Percentiles rank a stretch among this genome's conserved stretches.
phyloP scores from a whole-genome alignment of 2,797 vertebrate species.

The Aulostomus chinensis region DNA sequence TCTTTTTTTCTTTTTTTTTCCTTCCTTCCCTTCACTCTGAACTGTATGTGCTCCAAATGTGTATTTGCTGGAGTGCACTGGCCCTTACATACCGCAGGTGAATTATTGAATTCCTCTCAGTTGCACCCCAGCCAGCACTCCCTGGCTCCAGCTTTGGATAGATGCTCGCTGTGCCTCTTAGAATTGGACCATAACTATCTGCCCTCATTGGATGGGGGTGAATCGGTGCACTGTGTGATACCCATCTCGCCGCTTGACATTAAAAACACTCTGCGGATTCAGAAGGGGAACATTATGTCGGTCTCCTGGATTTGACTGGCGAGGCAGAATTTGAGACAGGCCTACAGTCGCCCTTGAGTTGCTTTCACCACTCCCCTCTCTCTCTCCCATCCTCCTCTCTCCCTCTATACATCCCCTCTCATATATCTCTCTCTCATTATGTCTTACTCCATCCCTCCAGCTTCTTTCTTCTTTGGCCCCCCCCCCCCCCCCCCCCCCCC shows the following conservation, averaged over 20 bases:
- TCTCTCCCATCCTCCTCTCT: constrained; percentile 4
- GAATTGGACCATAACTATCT: constrained; percentile 60
- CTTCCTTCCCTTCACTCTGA: constrained; percentile 6
- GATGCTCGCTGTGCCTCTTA: constrained; percentile 41
- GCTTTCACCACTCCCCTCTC: constrained; percentile 19
- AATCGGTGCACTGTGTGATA: constrained; percentile 59
- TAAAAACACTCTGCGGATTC: constrained; percentile 54
- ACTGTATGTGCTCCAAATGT: constrained; percentile 51
- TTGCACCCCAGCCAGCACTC: constrained; percentile 37
- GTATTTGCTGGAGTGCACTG: constrained; percentile 39
- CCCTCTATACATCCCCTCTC: constrained; percentile 18
- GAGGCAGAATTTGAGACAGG: constrained; percentile 71
- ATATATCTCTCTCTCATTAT: constrained; percentile 6
- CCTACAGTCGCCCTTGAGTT: constrained; percentile 58
- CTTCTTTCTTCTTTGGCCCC: too few species aligned
- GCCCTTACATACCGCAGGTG: constrained; percentile 55
- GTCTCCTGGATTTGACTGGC: constrained; percentile 59
- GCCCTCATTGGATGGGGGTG: constrained; percentile 53
- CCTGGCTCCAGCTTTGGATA: constrained; percentile 28
- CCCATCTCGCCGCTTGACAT: constrained; percentile 64
- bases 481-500: constrained; percentile 1
- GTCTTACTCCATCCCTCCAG: constrained; percentile 1
- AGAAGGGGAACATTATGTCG: constrained; percentile 53
- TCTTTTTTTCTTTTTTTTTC: constrained; percentile 42
- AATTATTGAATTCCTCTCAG: constrained; percentile 62